Evolutionary conservation across 2,888 invertebrate genomes (phyloP).

Genomic region (Eupsilia transversa): DNA sequence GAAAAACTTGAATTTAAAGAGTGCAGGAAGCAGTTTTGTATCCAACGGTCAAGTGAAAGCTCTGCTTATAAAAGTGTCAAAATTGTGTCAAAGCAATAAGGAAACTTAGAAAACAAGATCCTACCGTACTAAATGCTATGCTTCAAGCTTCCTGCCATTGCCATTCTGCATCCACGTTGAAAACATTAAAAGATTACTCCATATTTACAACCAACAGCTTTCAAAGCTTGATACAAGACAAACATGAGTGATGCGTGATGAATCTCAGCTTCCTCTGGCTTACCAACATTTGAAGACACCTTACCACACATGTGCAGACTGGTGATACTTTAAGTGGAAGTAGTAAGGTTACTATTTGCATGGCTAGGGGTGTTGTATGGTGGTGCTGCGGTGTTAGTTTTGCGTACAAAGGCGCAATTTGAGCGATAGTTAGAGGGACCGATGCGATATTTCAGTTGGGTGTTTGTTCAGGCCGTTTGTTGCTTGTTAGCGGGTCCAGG

Average conservation of each 20-base stretch:
- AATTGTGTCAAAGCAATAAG: not conserved
- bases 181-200: slow-evolving; percentile 65
- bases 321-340: not conserved
- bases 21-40: not conserved
- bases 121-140: slow-evolving; percentile 9
- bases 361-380: slow-evolving; percentile 47
- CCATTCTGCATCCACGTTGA: slow-evolving; percentile 56
- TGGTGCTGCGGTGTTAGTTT: slow-evolving; percentile 72
- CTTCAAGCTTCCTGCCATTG: slow-evolving; percentile 30
- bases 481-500: slow-evolving; percentile 68
- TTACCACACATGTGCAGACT: not conserved
- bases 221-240: slow-evolving; percentile 54
- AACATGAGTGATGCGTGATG: slow-evolving; percentile 66
- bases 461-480: slow-evolving; percentile 76
- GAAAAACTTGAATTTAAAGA: not conserved
- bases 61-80: too few relatives aligned
- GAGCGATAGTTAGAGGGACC: slow-evolving; percentile 73
- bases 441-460: slow-evolving; percentile 73
- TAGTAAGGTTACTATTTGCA: slow-evolving; percentile 52
- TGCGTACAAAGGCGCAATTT: slow-evolving; percentile 77
- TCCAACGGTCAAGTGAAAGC: not conserved
- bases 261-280: slow-evolving; percentile 73
- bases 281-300: slow-evolving; percentile 56
- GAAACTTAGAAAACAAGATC: not conserved
- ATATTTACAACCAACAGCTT: slow-evolving; percentile 52